Evolutionary conservation across 1,140 invertebrate genomes (phyloP).

Genomic region (Drosophila pectinifera): DNA sequence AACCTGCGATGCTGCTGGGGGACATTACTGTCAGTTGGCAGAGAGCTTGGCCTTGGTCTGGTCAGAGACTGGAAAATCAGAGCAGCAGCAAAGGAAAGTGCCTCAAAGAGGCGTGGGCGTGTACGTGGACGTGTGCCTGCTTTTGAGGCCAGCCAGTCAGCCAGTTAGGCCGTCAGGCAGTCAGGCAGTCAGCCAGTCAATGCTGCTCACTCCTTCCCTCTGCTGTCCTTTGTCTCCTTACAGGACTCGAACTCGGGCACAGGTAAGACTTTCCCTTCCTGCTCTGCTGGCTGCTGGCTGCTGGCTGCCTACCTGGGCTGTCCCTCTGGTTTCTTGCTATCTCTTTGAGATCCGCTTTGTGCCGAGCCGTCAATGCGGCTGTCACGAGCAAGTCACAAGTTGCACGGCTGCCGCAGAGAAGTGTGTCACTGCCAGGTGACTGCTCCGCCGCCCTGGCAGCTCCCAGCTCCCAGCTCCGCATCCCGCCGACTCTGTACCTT

Average conservation of each 20-base stretch:
- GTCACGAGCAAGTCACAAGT: constrained; percentile 40
- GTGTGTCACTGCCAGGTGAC: constrained; percentile 15
- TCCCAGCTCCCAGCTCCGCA: not conserved
- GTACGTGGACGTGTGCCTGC: constrained; percentile 5
- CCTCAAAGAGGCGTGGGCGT: not conserved
- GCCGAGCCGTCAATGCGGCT: constrained; percentile 29
- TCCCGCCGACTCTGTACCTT: not conserved
- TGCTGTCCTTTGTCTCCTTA: constrained; percentile 1
- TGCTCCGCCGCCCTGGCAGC: not conserved
- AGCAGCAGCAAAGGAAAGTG: constrained; percentile 3
- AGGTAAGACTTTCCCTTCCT: constrained; percentile 28
- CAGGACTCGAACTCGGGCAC: not conserved
- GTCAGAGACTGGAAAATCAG: constrained; percentile 27
- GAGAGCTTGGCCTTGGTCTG: constrained; percentile 4
- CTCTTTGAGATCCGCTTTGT: constrained; percentile 24
- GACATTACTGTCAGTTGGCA: constrained; percentile 4
- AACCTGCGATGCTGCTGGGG: constrained; percentile 15
- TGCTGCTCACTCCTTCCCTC: no score
- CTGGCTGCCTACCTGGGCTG: not conserved
- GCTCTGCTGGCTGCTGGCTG: constrained; percentile 10
- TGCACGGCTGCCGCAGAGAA: constrained; percentile 10
- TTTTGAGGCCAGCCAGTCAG: constrained; percentile 28
- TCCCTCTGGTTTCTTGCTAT: not conserved
- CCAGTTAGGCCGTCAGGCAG: not conserved
- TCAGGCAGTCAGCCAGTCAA: no score